phyloP scores from a whole-genome alignment of 2,888 invertebrate species.

The Anthophora plumipes region DNA sequence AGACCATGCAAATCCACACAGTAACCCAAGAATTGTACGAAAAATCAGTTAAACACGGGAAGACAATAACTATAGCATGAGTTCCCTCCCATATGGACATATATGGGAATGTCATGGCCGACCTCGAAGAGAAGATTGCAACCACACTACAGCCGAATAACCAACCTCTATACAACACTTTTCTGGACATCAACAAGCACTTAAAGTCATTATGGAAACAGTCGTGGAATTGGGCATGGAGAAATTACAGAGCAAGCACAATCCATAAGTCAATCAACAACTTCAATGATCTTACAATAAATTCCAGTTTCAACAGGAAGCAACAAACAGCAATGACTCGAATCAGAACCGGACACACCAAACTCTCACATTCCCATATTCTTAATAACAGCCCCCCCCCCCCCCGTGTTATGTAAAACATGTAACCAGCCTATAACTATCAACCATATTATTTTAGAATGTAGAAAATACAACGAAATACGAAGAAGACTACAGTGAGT shows the following conservation, averaged over 20 bases:
- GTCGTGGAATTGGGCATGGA: background rate
- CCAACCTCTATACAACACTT: background rate
- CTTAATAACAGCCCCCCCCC: too few relatives aligned
- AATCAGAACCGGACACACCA: too few relatives aligned
- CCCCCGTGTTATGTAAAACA: too few relatives aligned
- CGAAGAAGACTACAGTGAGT: background rate
- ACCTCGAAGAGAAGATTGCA: too few relatives aligned
- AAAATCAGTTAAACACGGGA: conserved; percentile 2
- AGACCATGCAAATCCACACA: too few relatives aligned
- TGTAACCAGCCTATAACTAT: too few relatives aligned
- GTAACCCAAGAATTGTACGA: conserved; percentile 2
- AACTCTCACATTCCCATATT: too few relatives aligned
- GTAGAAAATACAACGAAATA: background rate
- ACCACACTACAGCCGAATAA: background rate
- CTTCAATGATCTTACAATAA: background rate
- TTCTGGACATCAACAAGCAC: background rate
- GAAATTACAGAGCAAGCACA: background rate
- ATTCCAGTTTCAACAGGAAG: background rate
- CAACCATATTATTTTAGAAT: too few relatives aligned
- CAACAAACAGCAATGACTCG: conserved; percentile 2
- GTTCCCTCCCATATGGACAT: background rate
- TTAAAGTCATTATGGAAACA: background rate
- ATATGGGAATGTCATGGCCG: background rate
- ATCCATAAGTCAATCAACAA: background rate
- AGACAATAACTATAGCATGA: background rate